Evolutionary conservation across 2,113 vertebrate genomes (phyloP).

Genomic region (Tylochromis polylepis): DNA sequence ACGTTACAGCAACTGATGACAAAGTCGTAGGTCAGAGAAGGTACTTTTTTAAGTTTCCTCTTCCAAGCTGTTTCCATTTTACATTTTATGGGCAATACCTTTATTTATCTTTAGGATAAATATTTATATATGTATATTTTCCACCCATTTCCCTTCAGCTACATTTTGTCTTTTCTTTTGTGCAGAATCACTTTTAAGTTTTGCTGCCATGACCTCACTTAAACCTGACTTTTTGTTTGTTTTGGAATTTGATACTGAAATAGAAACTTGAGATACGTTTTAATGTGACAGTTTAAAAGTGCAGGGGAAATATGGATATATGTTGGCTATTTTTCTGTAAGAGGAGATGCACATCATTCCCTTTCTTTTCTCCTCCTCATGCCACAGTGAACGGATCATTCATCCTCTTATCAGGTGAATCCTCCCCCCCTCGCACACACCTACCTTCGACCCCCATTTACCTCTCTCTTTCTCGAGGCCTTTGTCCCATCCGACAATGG

Average conservation of each 20-base stretch:
- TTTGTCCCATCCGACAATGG: conserved; percentile 66
- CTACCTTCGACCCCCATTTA: neutral
- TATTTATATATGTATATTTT: neutral
- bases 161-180: neutral
- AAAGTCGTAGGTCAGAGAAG: neutral
- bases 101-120: neutral
- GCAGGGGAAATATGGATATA: neutral
- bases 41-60: neutral
- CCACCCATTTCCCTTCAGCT: neutral
- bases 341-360: neutral
- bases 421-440: neutral
- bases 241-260: neutral
- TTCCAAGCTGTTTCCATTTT: neutral
- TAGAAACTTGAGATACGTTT: neutral
- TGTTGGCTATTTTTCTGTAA: neutral
- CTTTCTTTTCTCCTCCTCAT: conserved; percentile 5
- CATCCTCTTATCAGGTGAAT: conserved; percentile 69
- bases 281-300: neutral
- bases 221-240: neutral
- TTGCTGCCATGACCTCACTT: neutral
- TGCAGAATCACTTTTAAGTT: rapidly evolving
- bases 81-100: neutral
- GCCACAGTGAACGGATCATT: conserved; percentile 55
- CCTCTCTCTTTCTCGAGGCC: conserved; percentile 36
- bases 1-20: rapidly evolving